Percentiles rank a stretch among this genome's conserved stretches.
Conservation (phyloP, 37 sponge, comb jelly and placozoan species). For the Trichoplax adhaerens region DNA sequence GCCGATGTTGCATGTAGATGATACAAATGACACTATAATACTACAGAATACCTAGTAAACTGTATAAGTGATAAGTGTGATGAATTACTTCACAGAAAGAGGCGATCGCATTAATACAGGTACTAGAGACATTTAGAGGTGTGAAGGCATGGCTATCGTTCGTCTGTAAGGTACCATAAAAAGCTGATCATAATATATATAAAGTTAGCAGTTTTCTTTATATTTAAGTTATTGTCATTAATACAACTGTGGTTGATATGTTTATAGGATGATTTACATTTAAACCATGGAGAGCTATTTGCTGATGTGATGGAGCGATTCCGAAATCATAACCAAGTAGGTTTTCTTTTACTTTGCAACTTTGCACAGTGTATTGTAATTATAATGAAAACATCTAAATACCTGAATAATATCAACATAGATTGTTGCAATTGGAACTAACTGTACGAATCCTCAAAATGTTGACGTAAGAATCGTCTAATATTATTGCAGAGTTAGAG, state of each 20-base stretch:
- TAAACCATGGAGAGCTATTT: constrained; percentile 59
- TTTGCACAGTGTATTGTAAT: too few species aligned
- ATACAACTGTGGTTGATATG: background rate
- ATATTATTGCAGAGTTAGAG: background rate
- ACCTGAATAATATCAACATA: constrained; percentile 21
- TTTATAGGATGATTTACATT: constrained; percentile 31
- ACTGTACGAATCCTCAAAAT: constrained; percentile 50
- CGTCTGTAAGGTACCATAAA: constrained; percentile 39
- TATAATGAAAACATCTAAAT: too few species aligned
- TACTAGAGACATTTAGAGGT: constrained; percentile 31
- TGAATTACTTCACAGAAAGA: constrained; percentile 15
- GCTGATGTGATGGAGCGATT: constrained; percentile 14
- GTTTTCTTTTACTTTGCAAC: too few species aligned
- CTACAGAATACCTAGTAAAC: too few species aligned
- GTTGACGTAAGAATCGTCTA: constrained; percentile 14
- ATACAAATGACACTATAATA: too few species aligned
- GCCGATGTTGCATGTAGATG: constrained; percentile 5
- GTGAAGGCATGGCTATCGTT: constrained; percentile 54
- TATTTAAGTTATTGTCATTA: background rate
- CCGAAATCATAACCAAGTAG: too few species aligned
- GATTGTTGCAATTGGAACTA: constrained; percentile 50
- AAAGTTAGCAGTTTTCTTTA: too few species aligned
- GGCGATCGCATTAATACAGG: constrained; percentile 24
- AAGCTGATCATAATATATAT: too few species aligned
- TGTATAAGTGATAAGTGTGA: background rate